Base-by-base conservation (phyloP, 2,797 vertebrate species). In the Carapus acus region DNA sequence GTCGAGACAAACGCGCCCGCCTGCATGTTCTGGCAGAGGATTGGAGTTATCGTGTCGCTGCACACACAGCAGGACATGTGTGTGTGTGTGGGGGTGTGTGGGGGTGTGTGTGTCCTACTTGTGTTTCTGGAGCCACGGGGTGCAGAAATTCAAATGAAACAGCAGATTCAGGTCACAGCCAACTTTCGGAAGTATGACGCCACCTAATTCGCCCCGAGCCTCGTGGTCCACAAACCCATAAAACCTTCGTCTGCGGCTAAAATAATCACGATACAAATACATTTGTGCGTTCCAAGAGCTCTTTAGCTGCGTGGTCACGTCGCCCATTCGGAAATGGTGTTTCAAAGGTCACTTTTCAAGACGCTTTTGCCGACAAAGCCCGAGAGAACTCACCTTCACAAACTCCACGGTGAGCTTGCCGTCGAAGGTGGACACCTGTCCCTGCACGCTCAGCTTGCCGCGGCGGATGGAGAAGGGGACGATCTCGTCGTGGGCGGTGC, bases 391-490 rank as follows among this genome's bases (percentile, higher is more conserved):
- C 85, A 98, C 96, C 92, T 99, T 99, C 47, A 99, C 94, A 82
- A 99, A 99, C 76, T 99, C 96, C 54, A 96, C 93, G 20, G 83
- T 86, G 53, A 99, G 95, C 66, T 96, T 98, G 59, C 94, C 90
- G 0, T 96, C 96, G 83, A 97, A 99, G 0, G 96, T 99, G 24
- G 96, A 99, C 54, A 98, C 96, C 77, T 97, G 94, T 17, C 90
- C 92, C 52, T 93, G 89, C 40, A 99, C 94, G 2, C 92, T 98
- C 69, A 99, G 88, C 65, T 98, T 98, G 56, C 96, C 96, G 54
- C 94, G 91, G 58, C 88, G 87, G 71, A 99, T 92, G 48, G 90
- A 93, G 81, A 98, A 93, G 20, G 94, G 77, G 67, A 98, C 91
- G 19, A 93, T 93, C 80, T 97, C 96, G 65, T 99, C 96, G 0